Evolutionary conservation across 2,888 invertebrate species (phyloP).

Genomic region (Petrophora chlorosata): DNA sequence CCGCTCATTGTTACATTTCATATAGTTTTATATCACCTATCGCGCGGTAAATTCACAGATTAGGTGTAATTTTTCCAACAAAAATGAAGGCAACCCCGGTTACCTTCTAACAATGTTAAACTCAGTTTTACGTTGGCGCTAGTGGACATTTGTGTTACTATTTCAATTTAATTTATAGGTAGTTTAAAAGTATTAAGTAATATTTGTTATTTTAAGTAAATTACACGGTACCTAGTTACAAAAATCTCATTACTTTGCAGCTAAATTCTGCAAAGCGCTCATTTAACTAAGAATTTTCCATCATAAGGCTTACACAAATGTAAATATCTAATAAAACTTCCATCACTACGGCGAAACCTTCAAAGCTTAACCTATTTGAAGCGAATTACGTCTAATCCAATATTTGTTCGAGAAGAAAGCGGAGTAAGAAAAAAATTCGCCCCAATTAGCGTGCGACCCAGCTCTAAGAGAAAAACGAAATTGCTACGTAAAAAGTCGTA

Average conservation of each 20-base stretch:
- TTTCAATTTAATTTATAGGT: too few relatives aligned
- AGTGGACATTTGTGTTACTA: too few relatives aligned
- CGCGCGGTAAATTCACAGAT: too few relatives aligned
- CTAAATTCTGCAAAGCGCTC: conserved; percentile 27
- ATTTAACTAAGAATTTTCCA: conserved; percentile 42
- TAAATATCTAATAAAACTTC: conserved; percentile 52
- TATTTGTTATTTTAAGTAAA: too few relatives aligned
- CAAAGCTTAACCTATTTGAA: conserved; percentile 70
- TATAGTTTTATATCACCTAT: too few relatives aligned
- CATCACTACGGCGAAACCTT: conserved; percentile 55
- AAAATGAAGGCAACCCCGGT: too few relatives aligned
- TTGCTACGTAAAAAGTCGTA: conserved; percentile 83
- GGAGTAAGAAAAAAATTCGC: conserved; percentile 60
- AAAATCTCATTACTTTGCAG: conserved; percentile 17
- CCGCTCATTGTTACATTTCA: too few relatives aligned
- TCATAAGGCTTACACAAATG: conserved; percentile 37
- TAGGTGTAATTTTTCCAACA: too few relatives aligned
- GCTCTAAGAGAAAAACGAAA: conserved; percentile 81
- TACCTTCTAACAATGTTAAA: too few relatives aligned
- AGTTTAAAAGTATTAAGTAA: too few relatives aligned
- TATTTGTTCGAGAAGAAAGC: conserved; percentile 70
- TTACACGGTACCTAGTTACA: too few relatives aligned
- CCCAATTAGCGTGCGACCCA: conserved; percentile 79
- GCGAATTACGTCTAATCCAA: conserved; percentile 77
- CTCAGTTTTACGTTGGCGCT: too few relatives aligned